Conservation (phyloP, 2,797 vertebrate species). For the Botia almorhae region DNA sequence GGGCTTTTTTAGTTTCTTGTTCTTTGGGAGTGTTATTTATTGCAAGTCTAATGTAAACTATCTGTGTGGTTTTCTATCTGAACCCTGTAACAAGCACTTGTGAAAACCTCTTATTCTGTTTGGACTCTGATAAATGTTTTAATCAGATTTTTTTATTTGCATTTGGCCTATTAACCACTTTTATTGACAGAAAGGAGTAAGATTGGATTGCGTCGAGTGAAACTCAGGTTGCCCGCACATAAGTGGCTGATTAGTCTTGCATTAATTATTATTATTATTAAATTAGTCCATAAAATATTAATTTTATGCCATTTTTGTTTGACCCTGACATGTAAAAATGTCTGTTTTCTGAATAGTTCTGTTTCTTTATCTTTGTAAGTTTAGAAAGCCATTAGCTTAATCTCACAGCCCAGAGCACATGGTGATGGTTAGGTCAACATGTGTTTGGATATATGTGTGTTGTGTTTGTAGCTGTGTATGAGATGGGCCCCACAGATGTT, state of each 20-base stretch:
- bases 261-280: not conserved
- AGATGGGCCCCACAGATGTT: conserved; percentile 71
- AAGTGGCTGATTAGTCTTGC: no score
- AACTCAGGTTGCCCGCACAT: not conserved
- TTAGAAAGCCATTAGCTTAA: not conserved
- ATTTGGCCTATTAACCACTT: conserved; percentile 27
- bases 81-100: conserved; percentile 66
- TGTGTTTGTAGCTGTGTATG: conserved; percentile 57
- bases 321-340: no score
- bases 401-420: conserved; percentile 15
- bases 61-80: conserved; percentile 16
- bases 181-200: not conserved
- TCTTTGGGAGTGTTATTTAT: conserved; percentile 51
- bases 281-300: not conserved
- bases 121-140: conserved; percentile 1
- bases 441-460: conserved; percentile 38
- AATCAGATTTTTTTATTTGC: conserved; percentile 46
- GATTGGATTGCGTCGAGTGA: not conserved
- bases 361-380: not conserved
- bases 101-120: not conserved
- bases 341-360: not conserved
- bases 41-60: conserved; percentile 41
- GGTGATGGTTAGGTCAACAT: conserved; percentile 61
- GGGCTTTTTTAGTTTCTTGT: conserved; percentile 39
- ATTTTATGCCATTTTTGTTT: not conserved